These are phyloP conservation scores for Acholoe squamosa DNA, from an alignment of 2,888 invertebrate species.

Conservation along the genomic window DNA sequence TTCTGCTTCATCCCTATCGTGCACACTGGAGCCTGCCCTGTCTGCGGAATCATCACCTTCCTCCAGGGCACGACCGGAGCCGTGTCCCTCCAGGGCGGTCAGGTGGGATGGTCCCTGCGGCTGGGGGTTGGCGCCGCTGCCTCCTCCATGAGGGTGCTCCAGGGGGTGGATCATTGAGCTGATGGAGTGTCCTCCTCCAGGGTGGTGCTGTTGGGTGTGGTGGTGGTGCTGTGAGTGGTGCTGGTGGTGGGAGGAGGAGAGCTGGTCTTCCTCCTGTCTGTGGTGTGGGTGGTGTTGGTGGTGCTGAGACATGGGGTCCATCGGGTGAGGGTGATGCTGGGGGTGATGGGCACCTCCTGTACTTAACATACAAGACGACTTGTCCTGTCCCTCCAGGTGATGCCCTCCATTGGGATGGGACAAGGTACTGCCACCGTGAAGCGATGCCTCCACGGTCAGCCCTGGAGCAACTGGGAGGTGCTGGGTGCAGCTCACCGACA, in stretches of 20 bases:
- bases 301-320: conserved; percentile 22
- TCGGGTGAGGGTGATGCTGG: conserved; percentile 23
- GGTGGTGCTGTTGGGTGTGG: conserved; percentile 28
- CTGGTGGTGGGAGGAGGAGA: background rate
- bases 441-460: background rate
- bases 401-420: background rate
- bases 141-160: background rate
- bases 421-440: background rate
- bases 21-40: background rate
- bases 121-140: background rate
- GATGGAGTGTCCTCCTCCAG: background rate
- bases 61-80: background rate
- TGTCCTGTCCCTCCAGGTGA: conserved; percentile 26
- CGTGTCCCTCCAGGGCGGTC: conserved; percentile 19
- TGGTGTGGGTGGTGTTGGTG: conserved; percentile 39
- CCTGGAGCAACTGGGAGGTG: conserved; percentile 32
- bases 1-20: background rate
- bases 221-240: conserved; percentile 17
- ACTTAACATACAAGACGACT: conserved; percentile 4
- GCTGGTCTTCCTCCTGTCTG: background rate
- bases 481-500: background rate
- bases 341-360: conserved; percentile 18
- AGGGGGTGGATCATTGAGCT: background rate
- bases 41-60: background rate
- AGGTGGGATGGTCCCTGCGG: background rate